Conservation (phyloP, 2,888 invertebrate genomes). For the Apodemia zela region DNA sequence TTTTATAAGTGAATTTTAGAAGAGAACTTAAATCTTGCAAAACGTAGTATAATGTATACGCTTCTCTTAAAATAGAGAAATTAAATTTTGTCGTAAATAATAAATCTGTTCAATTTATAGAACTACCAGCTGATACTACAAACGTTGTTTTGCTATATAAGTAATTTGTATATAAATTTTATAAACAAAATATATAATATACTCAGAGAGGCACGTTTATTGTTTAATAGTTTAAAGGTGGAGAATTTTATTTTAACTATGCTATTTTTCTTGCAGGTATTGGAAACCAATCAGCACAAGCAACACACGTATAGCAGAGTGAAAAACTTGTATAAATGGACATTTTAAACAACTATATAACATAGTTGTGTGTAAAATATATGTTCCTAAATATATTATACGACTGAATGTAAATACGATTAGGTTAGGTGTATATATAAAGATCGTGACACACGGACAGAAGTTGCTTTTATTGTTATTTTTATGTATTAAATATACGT, state of each 20-base stretch:
- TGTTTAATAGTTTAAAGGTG: too few relatives aligned
- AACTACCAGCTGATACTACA: too few relatives aligned
- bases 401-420: slow-evolving; percentile 46
- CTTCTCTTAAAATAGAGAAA: too few relatives aligned
- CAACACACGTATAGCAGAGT: slow-evolving; percentile 63
- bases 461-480: slow-evolving; percentile 17
- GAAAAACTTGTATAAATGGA: slow-evolving; percentile 30
- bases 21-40: too few relatives aligned
- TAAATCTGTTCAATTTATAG: too few relatives aligned
- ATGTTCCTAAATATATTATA: slow-evolving; percentile 51
- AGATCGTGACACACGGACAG: slow-evolving; percentile 16
- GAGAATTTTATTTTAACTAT: slow-evolving; percentile 22
- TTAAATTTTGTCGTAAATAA: too few relatives aligned
- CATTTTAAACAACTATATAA: slow-evolving; percentile 17
- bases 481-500: slow-evolving; percentile 1
- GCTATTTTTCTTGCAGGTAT: slow-evolving; percentile 52
- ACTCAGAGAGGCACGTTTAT: too few relatives aligned
- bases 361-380: slow-evolving; percentile 42
- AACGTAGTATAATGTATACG: too few relatives aligned
- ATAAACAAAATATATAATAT: too few relatives aligned
- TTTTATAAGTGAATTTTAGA: too few relatives aligned
- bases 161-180: too few relatives aligned
- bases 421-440: slow-evolving; percentile 34
- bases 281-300: slow-evolving; percentile 57
- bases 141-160: too few relatives aligned